A percentile compares a stretch with the other conserved stretches of the same genome.
These are phyloP conservation scores for Hypotaenidia okinawae DNA, from an alignment of 2,797 vertebrate genomes.

Conservation along the genomic window DNA sequence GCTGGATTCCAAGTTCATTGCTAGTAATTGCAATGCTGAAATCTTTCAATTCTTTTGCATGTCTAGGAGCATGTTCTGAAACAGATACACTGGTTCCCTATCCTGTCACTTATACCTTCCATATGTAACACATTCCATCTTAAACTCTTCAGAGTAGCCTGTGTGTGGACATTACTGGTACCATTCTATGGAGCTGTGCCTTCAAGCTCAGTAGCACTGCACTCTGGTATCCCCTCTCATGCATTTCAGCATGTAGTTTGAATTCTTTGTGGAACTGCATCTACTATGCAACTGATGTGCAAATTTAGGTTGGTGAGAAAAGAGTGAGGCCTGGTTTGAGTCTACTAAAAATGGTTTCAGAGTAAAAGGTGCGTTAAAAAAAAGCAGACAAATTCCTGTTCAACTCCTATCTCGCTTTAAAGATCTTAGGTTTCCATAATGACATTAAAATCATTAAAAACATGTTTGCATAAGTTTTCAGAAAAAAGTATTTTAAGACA, in stretches of 20 bases:
- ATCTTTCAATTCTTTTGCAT: neutral
- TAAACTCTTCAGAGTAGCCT: neutral
- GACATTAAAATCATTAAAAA: slow-evolving; percentile 64
- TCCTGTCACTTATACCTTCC: neutral
- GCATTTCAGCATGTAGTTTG: neutral
- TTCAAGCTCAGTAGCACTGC: slow-evolving; percentile 35
- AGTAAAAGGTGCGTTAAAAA: slow-evolving; percentile 58
- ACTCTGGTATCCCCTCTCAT: neutral
- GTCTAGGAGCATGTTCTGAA: neutral
- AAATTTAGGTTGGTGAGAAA: neutral
- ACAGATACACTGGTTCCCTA: neutral
- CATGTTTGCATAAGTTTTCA: slow-evolving; percentile 51
- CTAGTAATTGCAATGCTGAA: neutral
- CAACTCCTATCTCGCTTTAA: slow-evolving; percentile 45
- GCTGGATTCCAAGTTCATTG: neutral
- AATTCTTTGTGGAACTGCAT: slow-evolving; percentile 41
- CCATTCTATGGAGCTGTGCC: slow-evolving; percentile 34
- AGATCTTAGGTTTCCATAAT: slow-evolving; percentile 74
- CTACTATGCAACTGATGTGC: slow-evolving; percentile 4
- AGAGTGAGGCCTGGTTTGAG: neutral
- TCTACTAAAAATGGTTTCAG: slow-evolving; percentile 47
- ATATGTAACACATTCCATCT: neutral
- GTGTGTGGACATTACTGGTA: neutral
- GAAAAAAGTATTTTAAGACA: neutral
- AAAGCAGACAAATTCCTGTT: slow-evolving; percentile 18